Evolutionary conservation across 2,113 vertebrate species (phyloP), one percentile per base, ranked within the genome.

Genomic region (Lagopus leucura): DNA sequence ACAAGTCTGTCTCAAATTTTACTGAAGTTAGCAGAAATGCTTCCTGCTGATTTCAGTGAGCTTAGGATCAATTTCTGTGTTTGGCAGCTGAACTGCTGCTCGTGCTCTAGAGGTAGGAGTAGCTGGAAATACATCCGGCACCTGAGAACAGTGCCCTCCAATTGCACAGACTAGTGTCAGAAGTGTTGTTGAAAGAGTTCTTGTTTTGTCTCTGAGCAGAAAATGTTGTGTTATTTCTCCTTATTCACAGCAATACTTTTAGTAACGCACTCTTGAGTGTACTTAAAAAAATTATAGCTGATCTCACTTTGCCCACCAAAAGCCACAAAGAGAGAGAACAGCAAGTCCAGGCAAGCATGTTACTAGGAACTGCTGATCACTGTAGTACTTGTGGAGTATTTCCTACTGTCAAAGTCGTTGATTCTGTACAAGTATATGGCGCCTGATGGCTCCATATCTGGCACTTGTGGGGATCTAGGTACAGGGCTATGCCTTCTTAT

Each of bases 241-340:
- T 71, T 55, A 74, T 19, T 30, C 58, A 42, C 8, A 50, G 20
- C 13, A 88, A 25, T 32, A 54, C 8, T 89, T 72, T 34, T 8
- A 28, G 40, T 32, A n/a, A 88, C 1, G 15, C 0, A 0, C 42
- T 78, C 18, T 69, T 32, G 5, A 63, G 11, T 2, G 54, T 13
- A 72, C 3, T 12, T 64, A 11, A 55, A 82, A 45, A 6, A 54
- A 54, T 6, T 2, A 34, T 3, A 73, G 10, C 14, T 75, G 4
- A 1, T 64, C 85, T 61, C 34, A 66, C 5, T 83, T 88, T 88
- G 38, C 32, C 90, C 69, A 65, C 28, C 66, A 71, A 30, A 42
- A 88, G 6, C 54, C 63, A 83, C 82, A 83, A 47, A 60, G 10
- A 88, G 47, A 84, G 63, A 42, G 63, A 55, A 82, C 38, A 76